Percentiles rank a stretch among this genome's conserved stretches.
Conservation (phyloP, 2,797 vertebrate species). For the Margarornis squamiger region DNA sequence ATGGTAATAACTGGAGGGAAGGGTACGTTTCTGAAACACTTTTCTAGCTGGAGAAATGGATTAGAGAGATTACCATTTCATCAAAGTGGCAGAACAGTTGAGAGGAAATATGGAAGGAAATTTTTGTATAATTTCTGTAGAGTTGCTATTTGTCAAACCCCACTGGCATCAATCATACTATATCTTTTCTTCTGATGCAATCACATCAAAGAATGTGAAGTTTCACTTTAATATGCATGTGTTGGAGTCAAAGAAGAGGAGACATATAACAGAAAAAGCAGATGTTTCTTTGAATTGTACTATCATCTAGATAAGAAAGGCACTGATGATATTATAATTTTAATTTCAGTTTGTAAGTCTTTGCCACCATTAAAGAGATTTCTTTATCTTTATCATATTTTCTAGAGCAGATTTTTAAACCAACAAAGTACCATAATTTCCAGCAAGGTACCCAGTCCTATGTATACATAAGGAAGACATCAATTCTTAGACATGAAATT, state of each 20-base stretch:
- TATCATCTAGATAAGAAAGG: neutral
- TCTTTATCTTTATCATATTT: neutral
- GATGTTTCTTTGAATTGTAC: neutral
- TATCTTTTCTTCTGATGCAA: slow-evolving; percentile 29
- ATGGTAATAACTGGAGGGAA: slow-evolving; percentile 28
- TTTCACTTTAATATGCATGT: slow-evolving; percentile 8
- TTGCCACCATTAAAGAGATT: neutral
- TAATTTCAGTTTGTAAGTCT: neutral
- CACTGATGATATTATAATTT: neutral
- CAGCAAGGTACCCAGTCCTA: neutral
- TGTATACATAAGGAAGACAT: neutral
- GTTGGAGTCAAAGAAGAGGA: neutral
- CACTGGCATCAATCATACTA: neutral
- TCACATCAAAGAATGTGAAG: neutral
- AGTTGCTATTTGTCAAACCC: slow-evolving; percentile 34
- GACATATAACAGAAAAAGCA: neutral
- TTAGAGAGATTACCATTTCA: slow-evolving; percentile 58
- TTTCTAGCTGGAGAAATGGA: slow-evolving; percentile 30
- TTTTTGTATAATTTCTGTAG: slow-evolving; percentile 45
- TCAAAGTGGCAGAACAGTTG: slow-evolving; percentile 51
- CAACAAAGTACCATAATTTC: neutral
- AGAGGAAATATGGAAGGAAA: slow-evolving; percentile 51
- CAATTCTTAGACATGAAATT: neutral
- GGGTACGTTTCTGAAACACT: slow-evolving; percentile 4
- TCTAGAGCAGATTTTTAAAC: neutral